phyloP scores from a whole-genome alignment of 2,797 vertebrate genomes.

The Myotis pilosus region DNA sequence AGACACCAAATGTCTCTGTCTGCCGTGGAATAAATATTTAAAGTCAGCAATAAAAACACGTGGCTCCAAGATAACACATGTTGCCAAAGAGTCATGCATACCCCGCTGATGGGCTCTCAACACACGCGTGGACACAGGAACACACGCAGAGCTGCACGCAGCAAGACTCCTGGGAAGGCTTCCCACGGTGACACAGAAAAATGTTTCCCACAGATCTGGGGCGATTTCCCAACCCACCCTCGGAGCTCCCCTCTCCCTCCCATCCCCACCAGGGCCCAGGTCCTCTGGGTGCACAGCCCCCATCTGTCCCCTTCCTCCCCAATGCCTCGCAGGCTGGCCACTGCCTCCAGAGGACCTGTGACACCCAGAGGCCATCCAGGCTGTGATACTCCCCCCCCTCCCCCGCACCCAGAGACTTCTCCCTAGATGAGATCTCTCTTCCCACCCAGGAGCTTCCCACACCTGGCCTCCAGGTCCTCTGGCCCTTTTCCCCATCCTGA shows the following conservation, averaged over 20 bases:
- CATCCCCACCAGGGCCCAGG: background rate
- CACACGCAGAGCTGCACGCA: constrained; percentile 63
- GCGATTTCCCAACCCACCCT: background rate
- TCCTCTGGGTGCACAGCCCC: background rate
- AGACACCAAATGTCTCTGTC: constrained; percentile 82
- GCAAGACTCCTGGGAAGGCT: constrained; percentile 70
- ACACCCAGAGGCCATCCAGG: background rate
- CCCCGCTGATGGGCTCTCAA: constrained; percentile 81
- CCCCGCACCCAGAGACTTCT: background rate
- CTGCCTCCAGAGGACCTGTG: background rate
- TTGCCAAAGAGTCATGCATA: constrained; percentile 84
- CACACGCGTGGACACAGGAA: constrained; percentile 78
- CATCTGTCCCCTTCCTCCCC: background rate
- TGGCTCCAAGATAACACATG: constrained; percentile 83
- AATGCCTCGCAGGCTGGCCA: background rate
- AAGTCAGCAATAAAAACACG: constrained; percentile 87
- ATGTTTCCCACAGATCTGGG: constrained; percentile 65
- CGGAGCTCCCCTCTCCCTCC: background rate
- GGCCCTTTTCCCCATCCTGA: background rate
- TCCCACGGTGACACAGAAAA: constrained; percentile 77
- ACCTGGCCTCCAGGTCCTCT: background rate
- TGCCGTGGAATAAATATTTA: constrained; percentile 84
- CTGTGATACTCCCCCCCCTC: background rate
- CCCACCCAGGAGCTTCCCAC: background rate
- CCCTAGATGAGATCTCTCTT: background rate